Evolutionary conservation across 2,888 invertebrate species (phyloP), one percentile per base, ranked within the genome.

Genomic region (Drosophila peninsularis): DNA sequence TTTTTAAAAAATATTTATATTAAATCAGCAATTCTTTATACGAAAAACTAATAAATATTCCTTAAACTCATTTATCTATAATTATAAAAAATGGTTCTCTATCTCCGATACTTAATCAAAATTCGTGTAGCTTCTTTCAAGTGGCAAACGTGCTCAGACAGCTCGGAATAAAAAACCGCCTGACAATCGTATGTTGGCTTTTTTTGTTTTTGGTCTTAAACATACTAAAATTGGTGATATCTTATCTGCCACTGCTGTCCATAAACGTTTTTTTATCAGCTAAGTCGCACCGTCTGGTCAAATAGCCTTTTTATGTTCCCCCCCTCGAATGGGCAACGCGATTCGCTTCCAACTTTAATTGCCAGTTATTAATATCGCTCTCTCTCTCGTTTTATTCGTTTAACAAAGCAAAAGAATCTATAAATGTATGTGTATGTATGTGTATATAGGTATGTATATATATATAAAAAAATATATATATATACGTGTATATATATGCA

Each of bases 401-500:
- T 81, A 81, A 81, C 75, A 78, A 68, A 70, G 45, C 75, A 64
- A 24, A 47, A 55, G 58, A 58, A 13, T 39, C n/a, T 45, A 45
- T 27, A 9, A 24, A 24, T 14, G 1, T n/a, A 24, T n/a, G 27
- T 9, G 4, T 27, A 27, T 14, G 1, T 27, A 10, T 10, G 5
- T 45, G 10, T 27, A n/a, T 27, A n/a, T 10, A 27, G 17, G n/a
- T 45, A 7, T 45, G 0, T 27, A 17, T 45, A 10, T 47, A 19
- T 19, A 19, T 41, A 36, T n/a, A n/a, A n/a, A n/a, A n/a, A n/a
- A n/a, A n/a, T 45, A 7, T 45, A 0, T 27, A 17, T 45, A 10
- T 47, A 19, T 19, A 19, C 19, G 30, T 24, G 24, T 24, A 5
- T 24, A 24, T 7, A 63, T 39, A 21, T 32, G 30, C 54, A 62